These are phyloP conservation scores for Morelia viridis DNA, from an alignment of 2,797 vertebrate species.

Conservation along the genomic window DNA sequence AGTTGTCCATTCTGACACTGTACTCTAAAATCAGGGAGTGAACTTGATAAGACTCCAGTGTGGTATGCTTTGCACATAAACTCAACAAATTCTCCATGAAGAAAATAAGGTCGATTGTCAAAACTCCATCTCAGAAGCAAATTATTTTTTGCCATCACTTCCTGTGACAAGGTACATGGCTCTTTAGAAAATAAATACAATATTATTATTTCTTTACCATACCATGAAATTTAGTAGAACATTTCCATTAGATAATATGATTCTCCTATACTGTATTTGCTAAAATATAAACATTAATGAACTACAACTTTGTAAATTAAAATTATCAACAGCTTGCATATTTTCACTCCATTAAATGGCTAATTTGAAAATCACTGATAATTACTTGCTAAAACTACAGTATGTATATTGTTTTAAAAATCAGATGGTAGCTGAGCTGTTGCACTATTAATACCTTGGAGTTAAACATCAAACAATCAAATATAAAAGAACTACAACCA, in stretches of 20 bases:
- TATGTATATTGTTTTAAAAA: background rate
- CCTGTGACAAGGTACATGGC: slow-evolving; percentile 72
- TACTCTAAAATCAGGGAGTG: slow-evolving; percentile 64
- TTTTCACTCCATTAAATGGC: background rate
- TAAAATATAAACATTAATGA: background rate
- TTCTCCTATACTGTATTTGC: background rate
- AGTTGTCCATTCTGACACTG: slow-evolving; percentile 71
- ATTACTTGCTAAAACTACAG: background rate
- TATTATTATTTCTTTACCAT: slow-evolving; percentile 4
- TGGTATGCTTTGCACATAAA: slow-evolving; percentile 72
- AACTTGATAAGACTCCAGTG: slow-evolving; percentile 38
- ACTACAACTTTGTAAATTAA: background rate
- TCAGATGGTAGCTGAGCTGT: background rate
- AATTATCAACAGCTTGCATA: background rate
- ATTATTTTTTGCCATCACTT: slow-evolving; percentile 73
- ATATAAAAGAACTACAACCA: too few relatives aligned
- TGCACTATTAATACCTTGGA: background rate
- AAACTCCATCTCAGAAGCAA: slow-evolving; percentile 69
- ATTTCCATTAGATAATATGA: background rate
- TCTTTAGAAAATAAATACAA: slow-evolving; percentile 56
- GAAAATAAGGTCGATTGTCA: slow-evolving; percentile 67
- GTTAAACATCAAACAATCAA: too few relatives aligned
- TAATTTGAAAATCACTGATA: background rate
- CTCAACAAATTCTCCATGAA: slow-evolving; percentile 75
- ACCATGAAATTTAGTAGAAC: background rate